Conservation (phyloP, 2,113 vertebrate genomes). For the Catharus bicknelli region DNA sequence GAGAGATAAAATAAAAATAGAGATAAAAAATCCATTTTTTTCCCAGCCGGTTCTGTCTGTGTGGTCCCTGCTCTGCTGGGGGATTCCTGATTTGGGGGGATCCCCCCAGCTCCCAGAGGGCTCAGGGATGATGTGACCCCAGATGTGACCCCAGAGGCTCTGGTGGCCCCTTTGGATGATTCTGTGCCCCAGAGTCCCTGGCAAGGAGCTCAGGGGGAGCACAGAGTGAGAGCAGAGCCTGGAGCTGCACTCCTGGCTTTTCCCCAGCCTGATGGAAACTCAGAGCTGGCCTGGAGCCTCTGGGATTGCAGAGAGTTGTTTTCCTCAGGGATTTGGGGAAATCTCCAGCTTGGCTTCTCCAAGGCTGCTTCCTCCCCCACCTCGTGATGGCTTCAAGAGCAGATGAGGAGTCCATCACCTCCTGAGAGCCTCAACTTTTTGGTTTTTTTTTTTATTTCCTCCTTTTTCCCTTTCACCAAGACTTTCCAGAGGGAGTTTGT, state of each 20-base stretch:
- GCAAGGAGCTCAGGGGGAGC: neutral
- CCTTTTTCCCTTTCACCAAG: neutral
- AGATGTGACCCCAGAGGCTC: fast-evolving
- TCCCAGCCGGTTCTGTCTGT: neutral
- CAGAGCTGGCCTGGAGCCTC: neutral
- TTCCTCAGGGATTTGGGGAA: neutral
- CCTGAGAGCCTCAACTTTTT: neutral
- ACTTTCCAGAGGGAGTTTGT: neutral
- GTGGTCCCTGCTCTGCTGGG: neutral
- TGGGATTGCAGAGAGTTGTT: constrained; percentile 21
- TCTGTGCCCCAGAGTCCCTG: neutral
- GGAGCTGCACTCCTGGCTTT: neutral
- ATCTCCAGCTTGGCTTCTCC: constrained; percentile 12
- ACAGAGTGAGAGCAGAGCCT: neutral
- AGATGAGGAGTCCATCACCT: neutral
- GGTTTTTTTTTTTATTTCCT: too few species aligned
- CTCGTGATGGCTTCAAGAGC: neutral
- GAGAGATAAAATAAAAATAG: too few species aligned
- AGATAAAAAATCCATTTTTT: neutral
- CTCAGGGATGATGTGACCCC: neutral
- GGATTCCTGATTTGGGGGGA: neutral
- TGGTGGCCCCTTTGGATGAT: neutral
- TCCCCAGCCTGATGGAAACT: neutral
- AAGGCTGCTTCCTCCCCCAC: neutral
- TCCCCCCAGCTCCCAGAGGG: neutral